A percentile compares a stretch with the other conserved stretches of the same genome.
Evolutionary conservation across 2,113 vertebrate genomes (phyloP).

Genomic region (Verasper variegatus): DNA sequence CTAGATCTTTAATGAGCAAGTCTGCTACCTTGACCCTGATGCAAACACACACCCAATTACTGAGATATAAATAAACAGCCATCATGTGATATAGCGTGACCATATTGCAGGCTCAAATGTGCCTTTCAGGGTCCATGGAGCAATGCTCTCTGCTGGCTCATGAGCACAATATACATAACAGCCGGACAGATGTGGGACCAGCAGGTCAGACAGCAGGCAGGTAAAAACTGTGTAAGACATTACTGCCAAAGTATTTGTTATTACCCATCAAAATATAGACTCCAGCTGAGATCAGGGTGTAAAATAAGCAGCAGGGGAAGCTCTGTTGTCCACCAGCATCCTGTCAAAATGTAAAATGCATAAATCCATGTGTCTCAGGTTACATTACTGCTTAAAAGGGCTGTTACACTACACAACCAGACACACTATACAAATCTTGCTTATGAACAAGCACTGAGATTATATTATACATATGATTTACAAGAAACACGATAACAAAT

Average conservation of each 20-base stretch:
- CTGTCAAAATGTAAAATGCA: conserved; percentile 36
- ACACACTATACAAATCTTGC: not conserved
- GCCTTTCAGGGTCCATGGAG: conserved; percentile 60
- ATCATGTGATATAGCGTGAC: conserved; percentile 60
- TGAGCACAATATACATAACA: conserved; percentile 40
- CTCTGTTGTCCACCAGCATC: not conserved
- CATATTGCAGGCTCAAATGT: conserved; percentile 63
- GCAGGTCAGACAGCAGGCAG: conserved; percentile 14
- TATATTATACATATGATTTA: too few species aligned
- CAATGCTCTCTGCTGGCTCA: conserved; percentile 43
- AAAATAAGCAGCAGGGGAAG: not conserved
- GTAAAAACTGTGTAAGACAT: not conserved
- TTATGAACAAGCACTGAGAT: conserved; percentile 10
- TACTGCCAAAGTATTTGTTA: not conserved
- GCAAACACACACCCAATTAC: conserved; percentile 50
- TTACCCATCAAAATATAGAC: not conserved
- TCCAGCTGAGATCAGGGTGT: not conserved
- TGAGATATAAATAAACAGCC: conserved; percentile 69
- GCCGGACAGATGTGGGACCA: conserved; percentile 42
- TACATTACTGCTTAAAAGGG: conserved; percentile 30
- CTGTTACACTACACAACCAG: conserved; percentile 5
- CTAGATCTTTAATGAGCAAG: conserved; percentile 42
- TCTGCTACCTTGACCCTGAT: conserved; percentile 51
- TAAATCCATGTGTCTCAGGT: conserved; percentile 17
- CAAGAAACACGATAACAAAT: not conserved